Conservation (phyloP, 2,113 vertebrate species). For the Myodes glareolus region DNA sequence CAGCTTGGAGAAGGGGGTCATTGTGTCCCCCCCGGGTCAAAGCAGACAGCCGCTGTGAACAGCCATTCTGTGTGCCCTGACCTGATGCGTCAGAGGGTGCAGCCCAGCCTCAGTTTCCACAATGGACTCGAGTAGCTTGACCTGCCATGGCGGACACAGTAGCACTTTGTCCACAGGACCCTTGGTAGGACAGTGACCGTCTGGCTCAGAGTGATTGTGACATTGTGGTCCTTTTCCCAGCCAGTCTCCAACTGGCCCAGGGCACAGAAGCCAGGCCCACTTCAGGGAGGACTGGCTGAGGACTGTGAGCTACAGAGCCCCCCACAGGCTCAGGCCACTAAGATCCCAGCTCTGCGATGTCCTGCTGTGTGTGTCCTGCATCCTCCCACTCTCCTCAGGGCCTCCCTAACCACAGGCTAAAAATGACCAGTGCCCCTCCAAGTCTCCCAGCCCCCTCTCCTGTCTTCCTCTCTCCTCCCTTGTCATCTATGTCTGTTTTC, state of each 20-base stretch:
- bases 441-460: neutral
- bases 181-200: neutral
- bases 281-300: neutral
- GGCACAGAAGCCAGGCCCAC: neutral
- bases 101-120: neutral
- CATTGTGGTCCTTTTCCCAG: neutral
- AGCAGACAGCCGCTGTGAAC: neutral
- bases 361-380: neutral
- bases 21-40: neutral
- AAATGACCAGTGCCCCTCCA: neutral
- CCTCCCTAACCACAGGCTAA: neutral
- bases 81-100: neutral
- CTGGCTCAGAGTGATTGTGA: neutral
- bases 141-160: neutral
- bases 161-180: neutral
- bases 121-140: neutral
- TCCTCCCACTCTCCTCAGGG: neutral
- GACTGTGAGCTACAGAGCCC: rapidly evolving
- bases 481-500: neutral
- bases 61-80: neutral
- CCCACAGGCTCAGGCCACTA: rapidly evolving
- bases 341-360: rapidly evolving
- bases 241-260: neutral
- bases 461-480: neutral
- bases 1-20: neutral